These are phyloP conservation scores for Leptoclinus maculatus DNA, from an alignment of 2,797 vertebrate genomes.

Conservation along the genomic window DNA sequence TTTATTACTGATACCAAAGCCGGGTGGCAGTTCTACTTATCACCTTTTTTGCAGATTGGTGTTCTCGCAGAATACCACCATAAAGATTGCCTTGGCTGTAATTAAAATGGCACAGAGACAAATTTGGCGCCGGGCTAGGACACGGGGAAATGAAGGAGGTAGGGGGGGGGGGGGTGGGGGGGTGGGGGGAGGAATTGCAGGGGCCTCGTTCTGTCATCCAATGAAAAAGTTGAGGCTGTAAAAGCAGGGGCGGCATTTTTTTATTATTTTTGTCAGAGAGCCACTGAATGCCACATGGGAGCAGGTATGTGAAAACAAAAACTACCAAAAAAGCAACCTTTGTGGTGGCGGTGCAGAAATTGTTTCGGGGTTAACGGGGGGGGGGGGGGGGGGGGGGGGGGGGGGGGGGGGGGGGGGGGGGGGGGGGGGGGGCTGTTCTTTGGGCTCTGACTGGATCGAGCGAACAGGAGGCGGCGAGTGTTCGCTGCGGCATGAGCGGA, in stretches of 20 bases:
- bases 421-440: too few species aligned
- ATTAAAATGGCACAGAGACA: conserved; percentile 91
- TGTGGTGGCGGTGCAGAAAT: conserved; percentile 27
- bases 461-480: conserved; percentile 55
- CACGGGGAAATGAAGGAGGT: conserved; percentile 75
- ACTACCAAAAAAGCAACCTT: conserved; percentile 12
- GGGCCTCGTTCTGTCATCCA: conserved; percentile 75
- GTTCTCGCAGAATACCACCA: conserved; percentile 87
- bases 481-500: conserved; percentile 58
- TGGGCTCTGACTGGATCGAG: conserved; percentile 45
- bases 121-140: conserved; percentile 85
- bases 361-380: background rate
- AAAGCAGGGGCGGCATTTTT: conserved; percentile 31
- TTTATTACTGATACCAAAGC: conserved; percentile 91
- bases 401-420: too few species aligned
- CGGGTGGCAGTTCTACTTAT: conserved; percentile 87
- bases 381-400: too few species aligned
- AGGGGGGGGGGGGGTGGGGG: conserved; percentile 5
- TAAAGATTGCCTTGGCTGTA: conserved; percentile 89
- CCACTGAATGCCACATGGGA: conserved; percentile 52
- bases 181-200: conserved; percentile 64
- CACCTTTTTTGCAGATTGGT: conserved; percentile 90
- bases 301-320: conserved; percentile 24
- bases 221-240: conserved; percentile 71
- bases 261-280: conserved; percentile 31